These are phyloP conservation scores for Dasyornis broadbenti DNA, from an alignment of 2,113 vertebrate species.

Conservation along the genomic window DNA sequence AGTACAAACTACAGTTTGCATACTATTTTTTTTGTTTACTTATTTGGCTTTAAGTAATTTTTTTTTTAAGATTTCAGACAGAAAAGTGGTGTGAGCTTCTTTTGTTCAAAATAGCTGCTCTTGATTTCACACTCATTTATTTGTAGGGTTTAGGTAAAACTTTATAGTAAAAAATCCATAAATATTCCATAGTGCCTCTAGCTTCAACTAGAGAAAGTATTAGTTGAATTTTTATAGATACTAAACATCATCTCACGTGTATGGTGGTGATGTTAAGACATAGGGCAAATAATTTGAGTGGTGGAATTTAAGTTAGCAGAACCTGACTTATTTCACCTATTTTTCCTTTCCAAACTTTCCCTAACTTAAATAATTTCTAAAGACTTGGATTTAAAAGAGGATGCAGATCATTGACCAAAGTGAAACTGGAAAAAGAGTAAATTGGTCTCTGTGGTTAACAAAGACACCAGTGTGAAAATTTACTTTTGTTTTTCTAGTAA, in stretches of 20 bases:
- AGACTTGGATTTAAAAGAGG: neutral
- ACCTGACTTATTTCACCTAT: neutral
- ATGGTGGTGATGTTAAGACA: neutral
- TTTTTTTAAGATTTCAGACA: neutral
- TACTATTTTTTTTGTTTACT: neutral
- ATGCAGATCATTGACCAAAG: neutral
- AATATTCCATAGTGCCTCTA: neutral
- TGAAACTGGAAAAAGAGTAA: neutral
- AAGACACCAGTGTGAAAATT: neutral
- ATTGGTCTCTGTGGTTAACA: neutral
- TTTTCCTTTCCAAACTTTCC: neutral
- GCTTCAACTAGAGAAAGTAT: neutral
- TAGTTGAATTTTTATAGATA: neutral
- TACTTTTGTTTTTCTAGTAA: neutral
- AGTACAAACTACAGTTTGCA: no score
- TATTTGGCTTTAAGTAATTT: neutral
- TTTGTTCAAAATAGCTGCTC: neutral
- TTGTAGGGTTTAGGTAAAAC: neutral
- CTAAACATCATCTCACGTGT: neutral
- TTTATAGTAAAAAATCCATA: neutral
- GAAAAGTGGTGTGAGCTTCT: neutral
- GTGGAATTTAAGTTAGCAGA: neutral
- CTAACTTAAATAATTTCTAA: neutral
- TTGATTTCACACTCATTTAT: neutral
- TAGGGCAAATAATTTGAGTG: neutral